Conservation (phyloP, 2,888 invertebrate species). For the Lasioglossum pauxillum region DNA sequence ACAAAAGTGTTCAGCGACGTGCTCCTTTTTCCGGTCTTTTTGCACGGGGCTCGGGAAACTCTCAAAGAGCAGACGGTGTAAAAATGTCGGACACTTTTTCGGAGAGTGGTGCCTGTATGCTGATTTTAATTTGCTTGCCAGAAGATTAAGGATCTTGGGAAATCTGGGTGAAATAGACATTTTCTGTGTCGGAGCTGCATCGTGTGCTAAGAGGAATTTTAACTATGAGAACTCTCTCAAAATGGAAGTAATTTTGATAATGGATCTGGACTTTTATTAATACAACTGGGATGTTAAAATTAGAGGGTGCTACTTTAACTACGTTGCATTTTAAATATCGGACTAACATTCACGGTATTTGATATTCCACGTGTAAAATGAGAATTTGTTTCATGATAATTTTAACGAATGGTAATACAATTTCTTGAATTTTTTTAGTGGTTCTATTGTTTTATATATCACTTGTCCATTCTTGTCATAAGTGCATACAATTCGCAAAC, state of each 20-base stretch:
- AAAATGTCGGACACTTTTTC: not conserved
- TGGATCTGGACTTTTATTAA: not conserved
- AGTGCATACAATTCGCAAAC: too few species aligned
- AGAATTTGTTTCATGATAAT: too few species aligned
- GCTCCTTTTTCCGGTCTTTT: constrained; percentile 14
- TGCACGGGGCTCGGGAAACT: not conserved
- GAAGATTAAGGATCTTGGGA: not conserved
- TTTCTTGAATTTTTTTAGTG: too few species aligned
- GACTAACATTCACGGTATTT: too few species aligned
- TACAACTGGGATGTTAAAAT: not conserved
- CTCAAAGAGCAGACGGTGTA: constrained; percentile 19
- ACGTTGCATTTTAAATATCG: too few species aligned
- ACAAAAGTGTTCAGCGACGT: constrained; percentile 13
- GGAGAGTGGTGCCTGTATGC: constrained; percentile 2
- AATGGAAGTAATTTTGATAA: not conserved
- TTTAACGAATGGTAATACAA: too few species aligned
- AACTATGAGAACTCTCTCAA: not conserved
- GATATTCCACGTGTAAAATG: too few species aligned
- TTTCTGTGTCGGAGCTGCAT: not conserved
- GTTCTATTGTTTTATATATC: too few species aligned
- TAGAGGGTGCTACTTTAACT: not conserved
- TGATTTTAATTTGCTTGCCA: constrained; percentile 11
- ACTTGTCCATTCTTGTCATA: too few species aligned
- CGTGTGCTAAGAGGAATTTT: not conserved
- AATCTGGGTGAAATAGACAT: not conserved